These are phyloP conservation scores for Palaemon carinicauda DNA, from an alignment of 1,140 invertebrate genomes.

Conservation along the genomic window DNA sequence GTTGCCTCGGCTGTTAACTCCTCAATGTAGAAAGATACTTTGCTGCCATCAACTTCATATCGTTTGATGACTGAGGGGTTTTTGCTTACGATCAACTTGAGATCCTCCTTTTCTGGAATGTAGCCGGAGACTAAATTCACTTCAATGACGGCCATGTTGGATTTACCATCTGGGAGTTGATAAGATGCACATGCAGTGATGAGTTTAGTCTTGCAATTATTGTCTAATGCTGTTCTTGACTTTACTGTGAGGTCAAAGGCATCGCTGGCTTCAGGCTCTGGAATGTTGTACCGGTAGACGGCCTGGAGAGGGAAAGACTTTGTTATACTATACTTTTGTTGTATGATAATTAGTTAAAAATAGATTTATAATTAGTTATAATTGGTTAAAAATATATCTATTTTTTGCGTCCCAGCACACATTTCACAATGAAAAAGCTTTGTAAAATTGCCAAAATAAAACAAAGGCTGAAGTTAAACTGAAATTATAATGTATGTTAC, in stretches of 20 bases:
- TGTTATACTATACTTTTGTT: neutral
- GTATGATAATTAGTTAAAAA: neutral
- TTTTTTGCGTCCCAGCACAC: no score
- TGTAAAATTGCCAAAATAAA: no score
- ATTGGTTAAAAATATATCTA: neutral
- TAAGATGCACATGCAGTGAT: slow-evolving; percentile 47
- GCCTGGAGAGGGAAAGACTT: slow-evolving; percentile 4
- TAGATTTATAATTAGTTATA: no score
- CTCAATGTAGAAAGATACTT: slow-evolving; percentile 67
- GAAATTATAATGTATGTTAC: neutral
- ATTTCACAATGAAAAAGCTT: no score
- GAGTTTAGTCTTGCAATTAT: slow-evolving; percentile 12
- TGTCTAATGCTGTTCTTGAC: slow-evolving; percentile 9
- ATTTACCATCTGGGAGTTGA: slow-evolving; percentile 33
- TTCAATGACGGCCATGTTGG: slow-evolving; percentile 60
- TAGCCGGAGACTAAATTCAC: slow-evolving; percentile 58
- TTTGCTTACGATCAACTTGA: slow-evolving; percentile 22
- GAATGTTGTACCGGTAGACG: slow-evolving; percentile 35
- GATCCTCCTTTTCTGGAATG: slow-evolving; percentile 35
- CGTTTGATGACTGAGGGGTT: slow-evolving; percentile 61
- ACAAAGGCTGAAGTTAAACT: no score
- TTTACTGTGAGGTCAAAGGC: slow-evolving; percentile 24
- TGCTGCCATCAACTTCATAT: slow-evolving; percentile 64
- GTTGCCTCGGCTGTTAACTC: slow-evolving; percentile 62
- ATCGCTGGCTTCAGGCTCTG: slow-evolving; percentile 7